Conservation (phyloP, 92 coral and sea anemone genomes). For the Blastomussa wellsi region DNA sequence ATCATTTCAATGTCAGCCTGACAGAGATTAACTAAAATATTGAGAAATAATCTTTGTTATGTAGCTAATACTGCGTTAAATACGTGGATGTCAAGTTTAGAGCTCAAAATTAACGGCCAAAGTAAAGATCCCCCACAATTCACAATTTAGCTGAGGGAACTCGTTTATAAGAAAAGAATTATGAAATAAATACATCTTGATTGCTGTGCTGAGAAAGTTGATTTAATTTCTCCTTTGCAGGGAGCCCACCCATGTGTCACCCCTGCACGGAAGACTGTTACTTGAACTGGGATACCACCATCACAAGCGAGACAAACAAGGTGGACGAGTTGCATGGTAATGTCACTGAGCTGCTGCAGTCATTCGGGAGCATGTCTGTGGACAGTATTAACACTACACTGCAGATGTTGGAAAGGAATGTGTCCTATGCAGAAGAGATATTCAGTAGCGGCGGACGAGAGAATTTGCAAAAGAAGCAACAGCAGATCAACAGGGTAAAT, state of each 20-base stretch:
- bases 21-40: background rate
- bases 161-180: background rate
- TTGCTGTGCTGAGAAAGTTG: background rate
- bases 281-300: conserved; percentile 79
- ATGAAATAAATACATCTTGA: background rate
- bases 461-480: conserved; percentile 62
- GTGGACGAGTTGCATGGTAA: conserved; percentile 63
- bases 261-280: conserved; percentile 87
- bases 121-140: background rate
- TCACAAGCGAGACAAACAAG: conserved; percentile 61
- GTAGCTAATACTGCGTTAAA: too few relatives aligned
- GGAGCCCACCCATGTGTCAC: conserved; percentile 70
- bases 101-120: background rate
- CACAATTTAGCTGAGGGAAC: too few relatives aligned
- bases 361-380: conserved; percentile 84
- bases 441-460: conserved; percentile 75
- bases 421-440: conserved; percentile 67
- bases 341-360: conserved; percentile 70
- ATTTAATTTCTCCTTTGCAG: conserved; percentile 29
- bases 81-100: background rate
- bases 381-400: conserved; percentile 78
- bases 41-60: too few relatives aligned
- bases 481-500: conserved; percentile 74
- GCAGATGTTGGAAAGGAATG: conserved; percentile 63
- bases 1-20: background rate